Conservation (phyloP, 1,140 invertebrate species). For the Bicyclus anynana region DNA sequence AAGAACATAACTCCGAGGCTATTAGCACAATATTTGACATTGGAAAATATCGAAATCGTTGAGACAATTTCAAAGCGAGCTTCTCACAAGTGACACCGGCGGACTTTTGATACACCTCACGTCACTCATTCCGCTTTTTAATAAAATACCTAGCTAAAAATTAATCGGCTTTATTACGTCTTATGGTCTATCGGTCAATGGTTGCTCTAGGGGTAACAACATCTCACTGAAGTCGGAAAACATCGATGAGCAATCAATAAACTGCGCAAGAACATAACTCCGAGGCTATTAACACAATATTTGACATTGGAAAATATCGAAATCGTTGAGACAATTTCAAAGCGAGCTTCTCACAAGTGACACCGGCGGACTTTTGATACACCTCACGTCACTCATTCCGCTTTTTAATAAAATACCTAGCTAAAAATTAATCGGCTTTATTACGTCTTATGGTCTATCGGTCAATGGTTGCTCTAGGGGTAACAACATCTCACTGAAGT, state of each 20-base stretch:
- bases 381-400: constrained; percentile 57
- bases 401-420: constrained; percentile 70
- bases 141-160: constrained; percentile 76
- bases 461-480: too few relatives aligned
- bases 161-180: constrained; percentile 74
- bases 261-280: constrained; percentile 27
- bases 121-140: constrained; percentile 72
- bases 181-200: too few relatives aligned
- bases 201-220: too few relatives aligned
- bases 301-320: constrained; percentile 71
- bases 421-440: constrained; percentile 76
- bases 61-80: constrained; percentile 72
- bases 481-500: background rate
- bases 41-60: constrained; percentile 72
- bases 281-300: constrained; percentile 56
- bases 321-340: constrained; percentile 75
- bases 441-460: constrained; percentile 48
- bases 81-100: constrained; percentile 57
- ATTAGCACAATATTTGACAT: constrained; percentile 67
- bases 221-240: constrained; percentile 12
- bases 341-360: constrained; percentile 64
- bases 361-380: constrained; percentile 45
- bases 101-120: constrained; percentile 49
- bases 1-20: constrained; percentile 29
- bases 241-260: constrained; percentile 47